Conservation (phyloP, 1,140 invertebrate genomes). For the Hylaeus anthracinus region DNA sequence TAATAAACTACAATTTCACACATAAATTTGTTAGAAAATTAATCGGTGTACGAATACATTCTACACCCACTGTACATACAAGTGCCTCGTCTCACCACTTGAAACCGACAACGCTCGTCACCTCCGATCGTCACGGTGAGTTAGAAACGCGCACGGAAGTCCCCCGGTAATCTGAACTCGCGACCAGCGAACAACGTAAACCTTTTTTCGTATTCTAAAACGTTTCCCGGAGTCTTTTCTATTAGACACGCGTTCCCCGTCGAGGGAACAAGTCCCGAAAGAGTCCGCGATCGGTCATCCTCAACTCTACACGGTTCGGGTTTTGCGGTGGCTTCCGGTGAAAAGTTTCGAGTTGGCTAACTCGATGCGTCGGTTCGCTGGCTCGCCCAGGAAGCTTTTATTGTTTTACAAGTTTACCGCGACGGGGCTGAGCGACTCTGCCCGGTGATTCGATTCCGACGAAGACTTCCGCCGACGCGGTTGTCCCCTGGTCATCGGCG, state of each 20-base stretch:
- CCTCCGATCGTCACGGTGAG: no score
- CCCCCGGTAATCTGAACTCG: background rate
- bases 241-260: background rate
- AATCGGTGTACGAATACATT: no score
- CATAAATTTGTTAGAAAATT: no score
- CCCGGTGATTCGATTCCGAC: conserved; percentile 56
- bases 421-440: conserved; percentile 51
- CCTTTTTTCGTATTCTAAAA: conserved; percentile 4
- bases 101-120: no score
- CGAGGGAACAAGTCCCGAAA: background rate
- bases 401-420: conserved; percentile 80
- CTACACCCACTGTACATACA: no score
- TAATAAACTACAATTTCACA: no score
- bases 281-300: conserved; percentile 14
- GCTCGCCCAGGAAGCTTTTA: conserved; percentile 78
- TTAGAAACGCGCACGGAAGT: background rate
- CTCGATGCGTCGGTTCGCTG: conserved; percentile 68
- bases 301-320: conserved; percentile 17
- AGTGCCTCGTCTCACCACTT: no score
- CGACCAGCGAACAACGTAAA: background rate
- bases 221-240: background rate
- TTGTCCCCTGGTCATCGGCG: conserved; percentile 33
- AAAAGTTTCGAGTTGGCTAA: conserved; percentile 65
- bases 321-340: conserved; percentile 56
- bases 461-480: conserved; percentile 55